A percentile compares a stretch with the other conserved stretches of the same genome.
Conservation (phyloP, 2,113 vertebrate genomes). For the Trichechus manatus region DNA sequence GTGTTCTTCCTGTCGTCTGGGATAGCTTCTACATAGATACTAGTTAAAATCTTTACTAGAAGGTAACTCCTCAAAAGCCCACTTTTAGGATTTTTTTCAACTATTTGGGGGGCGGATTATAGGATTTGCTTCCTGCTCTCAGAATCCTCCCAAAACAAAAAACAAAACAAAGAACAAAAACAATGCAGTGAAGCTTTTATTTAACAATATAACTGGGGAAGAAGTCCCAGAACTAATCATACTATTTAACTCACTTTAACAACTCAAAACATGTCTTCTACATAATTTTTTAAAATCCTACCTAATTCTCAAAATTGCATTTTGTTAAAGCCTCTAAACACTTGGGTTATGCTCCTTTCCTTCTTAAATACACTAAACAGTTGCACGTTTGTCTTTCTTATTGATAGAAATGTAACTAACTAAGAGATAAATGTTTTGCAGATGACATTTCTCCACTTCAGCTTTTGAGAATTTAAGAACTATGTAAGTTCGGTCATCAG, state of each 20-base stretch:
- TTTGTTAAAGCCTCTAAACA: constrained; percentile 19
- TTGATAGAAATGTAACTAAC: neutral
- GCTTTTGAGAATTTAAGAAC: constrained; percentile 47
- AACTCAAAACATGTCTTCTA: constrained; percentile 42
- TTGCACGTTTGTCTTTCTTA: constrained; percentile 5
- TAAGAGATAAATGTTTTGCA: constrained; percentile 39
- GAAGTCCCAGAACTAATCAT: constrained; percentile 47
- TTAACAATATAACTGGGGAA: constrained; percentile 24
- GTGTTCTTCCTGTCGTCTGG: neutral
- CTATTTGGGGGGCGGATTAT: constrained; percentile 4
- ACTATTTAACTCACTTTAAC: constrained; percentile 23
- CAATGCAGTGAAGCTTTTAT: neutral
- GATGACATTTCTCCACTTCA: neutral
- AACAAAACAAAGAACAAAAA: neutral
- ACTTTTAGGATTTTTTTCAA: constrained; percentile 14
- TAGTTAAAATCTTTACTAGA: neutral
- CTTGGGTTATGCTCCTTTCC: neutral
- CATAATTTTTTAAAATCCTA: constrained; percentile 21
- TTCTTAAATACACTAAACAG: constrained; percentile 4
- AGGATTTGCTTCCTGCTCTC: constrained; percentile 49
- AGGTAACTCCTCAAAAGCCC: neutral
- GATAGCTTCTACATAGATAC: neutral
- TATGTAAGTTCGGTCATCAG: neutral
- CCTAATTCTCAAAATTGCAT: constrained; percentile 54
- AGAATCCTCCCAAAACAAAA: neutral